Evolutionary conservation across 1,140 invertebrate species (phyloP).

Genomic region (Magallana gigas): DNA sequence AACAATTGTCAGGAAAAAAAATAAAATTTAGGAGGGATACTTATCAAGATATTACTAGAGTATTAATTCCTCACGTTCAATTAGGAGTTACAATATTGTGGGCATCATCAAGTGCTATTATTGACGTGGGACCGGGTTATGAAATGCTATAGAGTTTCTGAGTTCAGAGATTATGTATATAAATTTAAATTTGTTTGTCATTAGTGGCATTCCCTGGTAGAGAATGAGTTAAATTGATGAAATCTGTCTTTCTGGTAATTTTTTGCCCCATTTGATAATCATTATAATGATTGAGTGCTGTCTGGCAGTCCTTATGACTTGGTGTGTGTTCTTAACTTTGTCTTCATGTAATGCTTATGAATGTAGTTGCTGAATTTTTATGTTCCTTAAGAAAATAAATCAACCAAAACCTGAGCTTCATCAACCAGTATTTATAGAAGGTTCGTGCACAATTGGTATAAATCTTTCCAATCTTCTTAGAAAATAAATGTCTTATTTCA

Average conservation of each 20-base stretch:
- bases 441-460: constrained; percentile 28
- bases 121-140: no score
- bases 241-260: neutral
- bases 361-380: constrained; percentile 31
- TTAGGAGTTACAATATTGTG: no score
- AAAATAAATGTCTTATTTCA: constrained; percentile 35
- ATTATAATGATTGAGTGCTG: constrained; percentile 15
- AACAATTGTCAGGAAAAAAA: no score
- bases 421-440: constrained; percentile 31
- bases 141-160: no score
- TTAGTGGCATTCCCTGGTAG: neutral
- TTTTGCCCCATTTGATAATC: constrained; percentile 35
- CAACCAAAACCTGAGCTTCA: constrained; percentile 30
- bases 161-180: no score
- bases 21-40: no score
- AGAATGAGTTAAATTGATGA: neutral
- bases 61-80: no score
- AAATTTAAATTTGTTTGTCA: constrained; percentile 19
- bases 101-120: no score
- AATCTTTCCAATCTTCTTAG: constrained; percentile 34
- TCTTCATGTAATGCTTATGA: constrained; percentile 35
- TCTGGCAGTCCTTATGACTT: constrained; percentile 35
- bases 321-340: constrained; percentile 25
- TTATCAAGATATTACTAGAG: no score
- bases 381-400: constrained; percentile 30